Evolutionary conservation across 2,888 invertebrate species (phyloP).

Genomic region (Herminia tarsipennalis): DNA sequence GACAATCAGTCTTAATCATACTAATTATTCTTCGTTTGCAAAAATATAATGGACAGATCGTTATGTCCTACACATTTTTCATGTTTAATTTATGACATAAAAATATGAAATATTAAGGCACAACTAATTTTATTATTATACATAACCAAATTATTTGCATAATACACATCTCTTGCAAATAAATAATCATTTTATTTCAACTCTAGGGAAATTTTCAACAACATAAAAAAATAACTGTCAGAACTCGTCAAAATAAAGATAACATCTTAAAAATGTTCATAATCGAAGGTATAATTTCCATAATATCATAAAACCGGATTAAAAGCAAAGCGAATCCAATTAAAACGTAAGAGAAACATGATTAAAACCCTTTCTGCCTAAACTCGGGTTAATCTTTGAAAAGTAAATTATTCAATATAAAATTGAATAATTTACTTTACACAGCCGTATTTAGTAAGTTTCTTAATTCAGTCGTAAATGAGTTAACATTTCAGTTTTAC

Average conservation of each 20-base stretch:
- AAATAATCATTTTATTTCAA: too few species aligned
- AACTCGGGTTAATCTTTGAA: constrained; percentile 14
- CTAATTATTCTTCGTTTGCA: too few species aligned
- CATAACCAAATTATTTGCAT: too few species aligned
- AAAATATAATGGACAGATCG: too few species aligned
- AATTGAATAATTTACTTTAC: not conserved
- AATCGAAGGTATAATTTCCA: too few species aligned
- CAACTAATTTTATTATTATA: too few species aligned
- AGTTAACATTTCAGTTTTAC: constrained; percentile 7
- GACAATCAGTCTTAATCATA: too few species aligned
- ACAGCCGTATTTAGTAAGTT: constrained; percentile 7
- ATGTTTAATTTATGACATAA: too few species aligned
- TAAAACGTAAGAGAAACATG: constrained; percentile 12
- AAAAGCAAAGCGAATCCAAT: constrained; percentile 9
- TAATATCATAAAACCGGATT: not conserved
- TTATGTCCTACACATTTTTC: too few species aligned
- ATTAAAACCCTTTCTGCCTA: constrained; percentile 2
- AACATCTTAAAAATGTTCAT: not conserved
- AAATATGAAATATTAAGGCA: too few species aligned
- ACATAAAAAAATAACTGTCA: not conserved
- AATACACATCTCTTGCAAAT: too few species aligned
- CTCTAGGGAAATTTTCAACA: not conserved
- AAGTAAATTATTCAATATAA: constrained; percentile 20
- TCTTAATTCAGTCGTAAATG: not conserved
- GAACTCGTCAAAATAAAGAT: not conserved